Percentiles rank a stretch among this genome's conserved stretches.
phyloP scores from a whole-genome alignment of 2,113 vertebrate genomes.

The Gobio gobio region DNA sequence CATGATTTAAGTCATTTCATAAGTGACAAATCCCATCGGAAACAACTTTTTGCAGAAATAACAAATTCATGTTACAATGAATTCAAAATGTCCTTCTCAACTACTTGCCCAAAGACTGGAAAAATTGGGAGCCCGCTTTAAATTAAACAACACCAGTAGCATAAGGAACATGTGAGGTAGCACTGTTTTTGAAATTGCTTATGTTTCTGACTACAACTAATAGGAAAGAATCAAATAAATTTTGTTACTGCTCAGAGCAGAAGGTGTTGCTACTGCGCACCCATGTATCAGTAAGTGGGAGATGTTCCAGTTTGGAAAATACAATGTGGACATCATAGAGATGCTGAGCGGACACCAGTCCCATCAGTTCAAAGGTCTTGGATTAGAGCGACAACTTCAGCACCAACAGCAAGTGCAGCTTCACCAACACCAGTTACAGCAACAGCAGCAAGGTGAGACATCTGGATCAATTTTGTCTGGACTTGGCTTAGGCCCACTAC shows the following conservation, averaged over 20 bases:
- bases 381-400: conserved; percentile 82
- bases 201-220: conserved; percentile 30
- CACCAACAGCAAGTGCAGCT: conserved; percentile 83
- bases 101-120: conserved; percentile 29
- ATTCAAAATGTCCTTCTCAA: conserved; percentile 35
- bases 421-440: conserved; percentile 82
- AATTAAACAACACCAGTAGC: conserved; percentile 40
- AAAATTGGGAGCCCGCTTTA: conserved; percentile 27
- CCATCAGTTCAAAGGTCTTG: conserved; percentile 83
- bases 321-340: conserved; percentile 86
- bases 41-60: conserved; percentile 45
- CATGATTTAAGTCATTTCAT: conserved; percentile 30
- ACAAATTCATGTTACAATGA: conserved; percentile 36
- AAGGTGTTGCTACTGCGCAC: conserved; percentile 75
- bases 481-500: conserved; percentile 80
- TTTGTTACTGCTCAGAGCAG: conserved; percentile 71
- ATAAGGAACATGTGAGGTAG: conserved; percentile 36
- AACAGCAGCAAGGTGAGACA: conserved; percentile 81
- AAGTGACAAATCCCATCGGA: conserved; percentile 3
- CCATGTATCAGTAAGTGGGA: conserved; percentile 81
- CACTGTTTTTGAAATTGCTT: conserved; percentile 12
- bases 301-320: conserved; percentile 87
- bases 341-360: conserved; percentile 85
- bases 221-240: conserved; percentile 61
- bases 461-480: conserved; percentile 82